phyloP scores from a whole-genome alignment of 2,113 vertebrate genomes.

The Electrona antarctica region DNA sequence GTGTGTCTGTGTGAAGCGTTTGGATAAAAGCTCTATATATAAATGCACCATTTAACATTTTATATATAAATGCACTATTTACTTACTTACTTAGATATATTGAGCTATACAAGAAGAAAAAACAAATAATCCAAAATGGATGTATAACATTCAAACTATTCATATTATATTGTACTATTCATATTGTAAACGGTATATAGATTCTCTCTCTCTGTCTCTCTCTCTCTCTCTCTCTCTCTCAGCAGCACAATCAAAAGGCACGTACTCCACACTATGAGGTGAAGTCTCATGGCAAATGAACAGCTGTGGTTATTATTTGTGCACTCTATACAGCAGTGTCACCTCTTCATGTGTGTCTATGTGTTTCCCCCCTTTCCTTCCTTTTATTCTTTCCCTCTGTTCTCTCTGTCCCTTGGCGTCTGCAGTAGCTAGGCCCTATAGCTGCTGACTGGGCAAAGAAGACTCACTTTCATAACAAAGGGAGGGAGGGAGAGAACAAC shows the following conservation, averaged over 20 bases:
- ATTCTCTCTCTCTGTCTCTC: no score
- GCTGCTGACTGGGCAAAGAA: conserved; percentile 78
- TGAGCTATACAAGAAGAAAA: no score
- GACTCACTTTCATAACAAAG: conserved; percentile 50
- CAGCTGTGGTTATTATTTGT: conserved; percentile 37
- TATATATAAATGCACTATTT: no score
- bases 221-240: no score
- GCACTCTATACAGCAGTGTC: conserved; percentile 29
- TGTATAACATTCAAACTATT: no score
- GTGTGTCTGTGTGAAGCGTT: no score
- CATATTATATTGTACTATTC: no score
- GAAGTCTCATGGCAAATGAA: conserved; percentile 35
- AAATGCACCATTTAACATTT: no score
- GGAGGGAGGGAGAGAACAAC: conserved; percentile 18
- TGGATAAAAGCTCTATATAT: no score
- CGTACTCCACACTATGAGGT: background rate
- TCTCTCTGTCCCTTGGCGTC: conserved; percentile 18
- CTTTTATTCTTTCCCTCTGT: conserved; percentile 3
- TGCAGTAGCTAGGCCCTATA: conserved; percentile 64
- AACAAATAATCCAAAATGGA: no score
- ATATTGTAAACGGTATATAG: no score
- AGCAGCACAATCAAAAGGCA: conserved; percentile 18
- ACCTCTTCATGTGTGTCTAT: conserved; percentile 35
- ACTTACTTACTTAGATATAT: no score
- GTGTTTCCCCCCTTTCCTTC: conserved; percentile 20